A percentile compares a stretch with the other conserved stretches of the same genome.
Conservation (phyloP, 2,113 vertebrate species). For the Mungos mungo region DNA sequence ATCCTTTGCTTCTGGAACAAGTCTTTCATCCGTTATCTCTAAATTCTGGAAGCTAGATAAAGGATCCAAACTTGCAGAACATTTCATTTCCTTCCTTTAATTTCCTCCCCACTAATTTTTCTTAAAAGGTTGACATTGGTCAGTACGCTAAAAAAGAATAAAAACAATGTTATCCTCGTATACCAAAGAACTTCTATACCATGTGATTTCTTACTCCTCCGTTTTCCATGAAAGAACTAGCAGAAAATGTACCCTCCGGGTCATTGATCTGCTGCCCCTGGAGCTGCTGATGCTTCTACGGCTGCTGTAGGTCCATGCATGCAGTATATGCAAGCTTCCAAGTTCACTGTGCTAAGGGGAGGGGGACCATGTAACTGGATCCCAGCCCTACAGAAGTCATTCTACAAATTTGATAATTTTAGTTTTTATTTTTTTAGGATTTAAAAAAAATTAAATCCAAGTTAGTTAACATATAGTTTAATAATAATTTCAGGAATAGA, state of each 20-base stretch:
- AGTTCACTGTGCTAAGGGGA: rapidly evolving
- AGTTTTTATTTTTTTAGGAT: no score
- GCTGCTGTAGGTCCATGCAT: rapidly evolving
- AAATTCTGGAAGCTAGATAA: slow-evolving; percentile 60
- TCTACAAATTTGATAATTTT: neutral
- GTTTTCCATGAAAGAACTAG: neutral
- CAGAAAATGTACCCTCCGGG: no score
- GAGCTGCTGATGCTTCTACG: neutral
- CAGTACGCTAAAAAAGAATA: neutral
- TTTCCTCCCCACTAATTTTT: neutral
- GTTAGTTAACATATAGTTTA: no score
- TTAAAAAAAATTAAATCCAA: no score
- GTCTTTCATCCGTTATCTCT: slow-evolving; percentile 62
- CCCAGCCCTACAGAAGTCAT: neutral
- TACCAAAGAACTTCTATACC: neutral
- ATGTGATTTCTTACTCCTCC: neutral
- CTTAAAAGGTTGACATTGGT: neutral
- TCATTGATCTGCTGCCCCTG: no score
- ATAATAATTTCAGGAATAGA: no score
- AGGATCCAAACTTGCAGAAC: neutral
- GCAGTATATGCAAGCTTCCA: neutral
- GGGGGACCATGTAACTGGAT: neutral
- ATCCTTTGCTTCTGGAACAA: slow-evolving; percentile 21
- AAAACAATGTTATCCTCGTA: neutral
- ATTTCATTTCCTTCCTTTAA: slow-evolving; percentile 46